Evolutionary conservation across 2,797 vertebrate species (phyloP).

Genomic region (Hypotaenidia philippensis): DNA sequence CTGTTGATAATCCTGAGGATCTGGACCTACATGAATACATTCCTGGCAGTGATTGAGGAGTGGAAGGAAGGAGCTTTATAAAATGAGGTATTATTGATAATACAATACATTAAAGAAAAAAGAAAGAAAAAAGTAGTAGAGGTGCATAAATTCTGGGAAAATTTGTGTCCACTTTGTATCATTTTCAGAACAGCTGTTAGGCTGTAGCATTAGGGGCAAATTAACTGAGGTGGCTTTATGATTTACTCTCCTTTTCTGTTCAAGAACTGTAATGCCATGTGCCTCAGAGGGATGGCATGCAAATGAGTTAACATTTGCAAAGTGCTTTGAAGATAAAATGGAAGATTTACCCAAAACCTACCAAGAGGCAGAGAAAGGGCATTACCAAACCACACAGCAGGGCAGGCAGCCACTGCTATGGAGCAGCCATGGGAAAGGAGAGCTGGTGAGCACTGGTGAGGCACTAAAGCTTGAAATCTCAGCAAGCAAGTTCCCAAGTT

Average conservation of each 20-base stretch:
- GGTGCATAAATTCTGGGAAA: background rate
- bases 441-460: background rate
- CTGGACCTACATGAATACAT: background rate
- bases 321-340: background rate
- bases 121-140: background rate
- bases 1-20: background rate
- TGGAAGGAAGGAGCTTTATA: background rate
- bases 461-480: background rate
- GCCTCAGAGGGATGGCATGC: background rate
- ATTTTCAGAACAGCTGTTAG: background rate
- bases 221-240: background rate
- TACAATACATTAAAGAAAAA: background rate
- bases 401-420: background rate
- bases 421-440: background rate
- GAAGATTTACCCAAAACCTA: background rate
- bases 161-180: background rate
- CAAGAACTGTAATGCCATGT: background rate
- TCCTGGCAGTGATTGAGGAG: background rate
- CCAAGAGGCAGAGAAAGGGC: background rate
- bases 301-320: background rate
- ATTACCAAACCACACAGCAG: background rate
- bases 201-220: background rate
- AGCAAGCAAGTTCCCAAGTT: background rate
- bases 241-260: background rate
- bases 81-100: background rate